Percentiles rank a stretch among this genome's conserved stretches.
phyloP scores from a whole-genome alignment of 2,113 vertebrate species.

The Tragelaphus strepsiceros region DNA sequence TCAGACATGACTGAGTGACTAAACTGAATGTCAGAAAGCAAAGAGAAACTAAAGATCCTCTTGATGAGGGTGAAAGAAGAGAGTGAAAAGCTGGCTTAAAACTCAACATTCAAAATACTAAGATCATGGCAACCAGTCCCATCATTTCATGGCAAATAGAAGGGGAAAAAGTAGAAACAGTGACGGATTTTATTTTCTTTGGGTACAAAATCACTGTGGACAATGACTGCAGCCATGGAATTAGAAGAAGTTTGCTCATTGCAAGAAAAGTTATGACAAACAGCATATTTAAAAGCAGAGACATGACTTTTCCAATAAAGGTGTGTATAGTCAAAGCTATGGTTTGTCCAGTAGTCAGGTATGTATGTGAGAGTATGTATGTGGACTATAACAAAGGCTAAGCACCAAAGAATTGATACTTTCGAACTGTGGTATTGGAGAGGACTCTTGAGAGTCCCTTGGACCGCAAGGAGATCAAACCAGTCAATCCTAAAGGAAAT shows the following conservation, averaged over 20 bases:
- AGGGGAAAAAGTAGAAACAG: not conserved
- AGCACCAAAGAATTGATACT: not conserved
- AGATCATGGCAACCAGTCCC: not conserved
- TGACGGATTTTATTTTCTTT: not conserved
- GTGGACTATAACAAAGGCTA: not conserved
- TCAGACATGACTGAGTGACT: too few species aligned
- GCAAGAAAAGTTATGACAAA: not conserved
- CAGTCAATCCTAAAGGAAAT: not conserved
- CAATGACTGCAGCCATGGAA: not conserved
- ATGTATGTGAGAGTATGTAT: not conserved
- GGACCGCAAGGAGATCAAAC: not conserved
- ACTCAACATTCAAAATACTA: not conserved
- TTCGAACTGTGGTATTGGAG: not conserved
- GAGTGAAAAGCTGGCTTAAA: not conserved
- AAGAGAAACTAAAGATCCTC: not conserved
- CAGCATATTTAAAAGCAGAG: not conserved
- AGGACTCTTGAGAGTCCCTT: not conserved
- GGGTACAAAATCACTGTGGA: not conserved
- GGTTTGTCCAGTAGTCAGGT: not conserved
- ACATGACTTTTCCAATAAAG: not conserved
- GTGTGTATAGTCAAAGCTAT: not conserved
- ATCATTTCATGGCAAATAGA: not conserved
- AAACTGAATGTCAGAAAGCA: not conserved
- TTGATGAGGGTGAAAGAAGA: not conserved
- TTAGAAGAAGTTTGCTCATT: not conserved